These are phyloP conservation scores for Peromyscus leucopus DNA, from an alignment of 2,113 vertebrate species.

Conservation along the genomic window DNA sequence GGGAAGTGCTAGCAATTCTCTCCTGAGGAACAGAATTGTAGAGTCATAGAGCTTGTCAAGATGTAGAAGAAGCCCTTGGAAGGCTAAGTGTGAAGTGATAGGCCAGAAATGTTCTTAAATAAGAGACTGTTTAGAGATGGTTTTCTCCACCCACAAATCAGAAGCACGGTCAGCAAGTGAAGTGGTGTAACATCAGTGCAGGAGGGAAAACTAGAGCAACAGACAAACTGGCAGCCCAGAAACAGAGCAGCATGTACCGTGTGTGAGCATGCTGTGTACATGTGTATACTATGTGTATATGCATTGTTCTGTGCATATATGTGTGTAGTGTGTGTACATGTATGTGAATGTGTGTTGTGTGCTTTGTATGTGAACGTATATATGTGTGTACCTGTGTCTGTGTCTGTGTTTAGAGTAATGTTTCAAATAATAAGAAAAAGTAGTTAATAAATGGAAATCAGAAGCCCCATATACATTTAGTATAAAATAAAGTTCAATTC, in stretches of 20 bases:
- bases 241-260: not conserved
- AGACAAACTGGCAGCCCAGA: not conserved
- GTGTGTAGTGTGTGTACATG: too few relatives aligned
- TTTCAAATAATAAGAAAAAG: conserved; percentile 21
- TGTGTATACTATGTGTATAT: not conserved
- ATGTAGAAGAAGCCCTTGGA: conserved; percentile 47
- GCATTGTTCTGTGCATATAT: not conserved
- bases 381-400: not conserved
- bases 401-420: not conserved
- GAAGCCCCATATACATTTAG: not conserved
- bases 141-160: conserved; percentile 44
- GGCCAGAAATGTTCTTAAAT: not conserved
- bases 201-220: not conserved
- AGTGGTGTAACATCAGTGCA: not conserved
- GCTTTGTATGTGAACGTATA: not conserved
- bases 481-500: not conserved
- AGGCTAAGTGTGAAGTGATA: conserved; percentile 47
- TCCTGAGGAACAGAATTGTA: conserved; percentile 18
- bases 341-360: not conserved
- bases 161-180: not conserved
- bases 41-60: conserved; percentile 43
- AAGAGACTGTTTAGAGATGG: not conserved
- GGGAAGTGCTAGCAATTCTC: conserved; percentile 55
- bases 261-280: not conserved
- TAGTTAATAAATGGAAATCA: not conserved